Evolutionary conservation across 23 tunicate genomes (phyloP), one percentile per base, ranked within the genome.

Genomic region (Phallusia fumigata): DNA sequence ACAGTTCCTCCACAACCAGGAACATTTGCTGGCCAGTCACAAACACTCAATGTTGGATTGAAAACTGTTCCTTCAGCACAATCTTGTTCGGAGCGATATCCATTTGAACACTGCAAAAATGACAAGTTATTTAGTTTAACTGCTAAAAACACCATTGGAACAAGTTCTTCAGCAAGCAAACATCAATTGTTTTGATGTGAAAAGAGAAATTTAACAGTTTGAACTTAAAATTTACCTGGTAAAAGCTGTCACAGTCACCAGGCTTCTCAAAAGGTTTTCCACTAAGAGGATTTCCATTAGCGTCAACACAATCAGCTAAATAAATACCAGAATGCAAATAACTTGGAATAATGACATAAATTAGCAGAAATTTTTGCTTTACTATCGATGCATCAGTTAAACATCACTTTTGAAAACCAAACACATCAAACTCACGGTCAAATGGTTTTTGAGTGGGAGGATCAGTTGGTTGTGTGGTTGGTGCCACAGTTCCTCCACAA

Each of bases 401-500:
- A 40, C 47, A 40, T 40, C n/a, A n/a, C n/a, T n/a, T n/a, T 40
- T 40, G 47, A 40, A 40, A 40, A 40, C 5, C 47, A 40, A 5
- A n/a, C 47, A 40, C 47, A 58, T 58, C 16, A 58, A 21, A 51
- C 73, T 79, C 52, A 79, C 83, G 3, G 52, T 79, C 83, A 18
- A 79, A 79, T 79, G 72, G 36, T 52, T 30, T 31, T 58, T 1
- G 15, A 21, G 69, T 58, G 28, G 83, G 34, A 16, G 83, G 72
- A 6, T 19, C 36, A 18, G 80, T 80, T 50, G 80, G 51, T 80
- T 74, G 32, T 3, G 81, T 52, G 32, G 81, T 53, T 64, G 88
- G 75, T 64, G 88, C 40, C 0, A 51, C 53, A 18, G 86, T 76
- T 75, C 76, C 86, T 15, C 91, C 91, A 82, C 91, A 87, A 19